These are phyloP conservation scores for Silurus glanis DNA, from an alignment of 2,113 vertebrate genomes.

Conservation along the genomic window DNA sequence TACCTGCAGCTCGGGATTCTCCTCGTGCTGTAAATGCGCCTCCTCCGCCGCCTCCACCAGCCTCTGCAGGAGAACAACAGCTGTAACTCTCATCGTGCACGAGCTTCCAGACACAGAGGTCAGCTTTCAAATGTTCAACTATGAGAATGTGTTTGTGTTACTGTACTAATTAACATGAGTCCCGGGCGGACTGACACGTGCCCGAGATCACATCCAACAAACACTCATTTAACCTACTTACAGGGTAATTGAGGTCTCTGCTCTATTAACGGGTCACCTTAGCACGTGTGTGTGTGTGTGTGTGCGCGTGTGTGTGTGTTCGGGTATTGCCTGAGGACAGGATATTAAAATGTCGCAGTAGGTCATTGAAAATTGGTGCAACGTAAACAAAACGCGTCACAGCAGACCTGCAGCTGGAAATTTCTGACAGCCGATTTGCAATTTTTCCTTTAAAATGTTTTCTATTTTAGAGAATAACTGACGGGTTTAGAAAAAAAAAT, in stretches of 20 bases:
- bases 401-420: neutral
- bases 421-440: slow-evolving; percentile 1
- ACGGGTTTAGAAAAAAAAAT: neutral
- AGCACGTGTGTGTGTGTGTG: slow-evolving; percentile 8
- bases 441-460: neutral
- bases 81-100: neutral
- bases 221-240: slow-evolving; percentile 1
- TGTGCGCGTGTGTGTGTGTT: neutral
- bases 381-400: slow-evolving; percentile 63
- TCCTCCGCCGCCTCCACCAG: slow-evolving; percentile 97
- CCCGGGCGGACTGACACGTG: neutral
- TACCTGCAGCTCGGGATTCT: slow-evolving; percentile 96
- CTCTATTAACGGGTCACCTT: slow-evolving; percentile 7
- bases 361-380: slow-evolving; percentile 62
- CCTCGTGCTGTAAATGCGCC: slow-evolving; percentile 92
- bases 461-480: neutral
- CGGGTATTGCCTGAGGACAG: slow-evolving; percentile 41
- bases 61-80: slow-evolving; percentile 69
- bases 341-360: slow-evolving; percentile 68
- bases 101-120: neutral
- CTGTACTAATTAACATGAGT: neutral
- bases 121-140: slow-evolving; percentile 34
- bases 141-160: slow-evolving; percentile 42
- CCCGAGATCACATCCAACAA: neutral
- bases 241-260: slow-evolving; percentile 20